Percentiles rank a stretch among this genome's conserved stretches.
These are phyloP conservation scores for Coenonympha glycerion DNA, from an alignment of 2,888 invertebrate genomes.

Conservation along the genomic window DNA sequence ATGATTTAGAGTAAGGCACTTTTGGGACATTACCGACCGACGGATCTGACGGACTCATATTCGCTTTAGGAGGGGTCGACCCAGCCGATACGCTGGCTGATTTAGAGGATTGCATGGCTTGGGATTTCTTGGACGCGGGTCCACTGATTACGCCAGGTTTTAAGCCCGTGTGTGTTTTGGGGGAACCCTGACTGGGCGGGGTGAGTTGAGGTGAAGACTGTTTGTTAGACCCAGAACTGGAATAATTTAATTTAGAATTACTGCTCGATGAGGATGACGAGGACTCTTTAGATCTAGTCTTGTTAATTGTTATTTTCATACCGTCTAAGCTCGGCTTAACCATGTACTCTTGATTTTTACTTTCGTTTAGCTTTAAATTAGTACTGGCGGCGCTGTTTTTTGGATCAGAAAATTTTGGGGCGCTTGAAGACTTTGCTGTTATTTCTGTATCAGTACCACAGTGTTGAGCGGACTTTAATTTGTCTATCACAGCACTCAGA, in stretches of 20 bases:
- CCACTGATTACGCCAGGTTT: slow-evolving; percentile 92
- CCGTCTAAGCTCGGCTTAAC: slow-evolving; percentile 92
- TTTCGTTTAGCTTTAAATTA: slow-evolving; percentile 57
- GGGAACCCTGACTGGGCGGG: slow-evolving; percentile 78
- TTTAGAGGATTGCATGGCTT: slow-evolving; percentile 75
- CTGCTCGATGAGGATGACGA: slow-evolving; percentile 70
- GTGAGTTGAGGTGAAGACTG: slow-evolving; percentile 68
- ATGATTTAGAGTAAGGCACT: slow-evolving; percentile 70
- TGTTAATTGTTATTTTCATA: slow-evolving; percentile 93
- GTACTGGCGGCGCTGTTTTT: slow-evolving; percentile 59
- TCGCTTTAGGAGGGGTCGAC: slow-evolving; percentile 66
- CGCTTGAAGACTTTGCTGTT: slow-evolving; percentile 66
- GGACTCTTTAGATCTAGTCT: slow-evolving; percentile 85
- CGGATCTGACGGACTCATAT: slow-evolving; percentile 60
- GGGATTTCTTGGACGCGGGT: slow-evolving; percentile 88
- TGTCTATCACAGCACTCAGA: slow-evolving; percentile 90
- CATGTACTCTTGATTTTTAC: slow-evolving; percentile 89
- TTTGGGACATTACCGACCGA: slow-evolving; percentile 50
- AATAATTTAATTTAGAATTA: slow-evolving; percentile 63
- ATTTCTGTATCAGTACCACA: slow-evolving; percentile 74
- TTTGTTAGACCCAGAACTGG: slow-evolving; percentile 63
- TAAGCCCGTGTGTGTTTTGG: slow-evolving; percentile 86
- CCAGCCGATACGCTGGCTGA: slow-evolving; percentile 51
- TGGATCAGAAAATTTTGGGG: slow-evolving; percentile 67
- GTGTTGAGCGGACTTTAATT: slow-evolving; percentile 85